Conservation (phyloP, 2,888 invertebrate species). For the Lacanobia wlatinum region DNA sequence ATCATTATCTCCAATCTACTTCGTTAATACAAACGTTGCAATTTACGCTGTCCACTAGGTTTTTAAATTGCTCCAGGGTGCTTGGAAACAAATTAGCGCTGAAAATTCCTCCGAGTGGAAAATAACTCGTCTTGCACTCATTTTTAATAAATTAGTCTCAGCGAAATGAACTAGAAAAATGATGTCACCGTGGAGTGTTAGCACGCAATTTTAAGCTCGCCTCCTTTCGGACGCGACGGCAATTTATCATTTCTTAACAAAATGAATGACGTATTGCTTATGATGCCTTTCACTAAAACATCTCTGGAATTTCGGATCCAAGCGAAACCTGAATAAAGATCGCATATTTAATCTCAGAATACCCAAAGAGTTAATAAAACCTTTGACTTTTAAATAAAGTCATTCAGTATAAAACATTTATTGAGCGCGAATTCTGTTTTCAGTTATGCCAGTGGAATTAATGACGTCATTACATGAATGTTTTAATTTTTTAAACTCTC, state of each 20-base stretch:
- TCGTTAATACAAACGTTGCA: conserved; percentile 20
- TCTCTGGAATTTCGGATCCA: conserved; percentile 60
- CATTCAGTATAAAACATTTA: conserved; percentile 49
- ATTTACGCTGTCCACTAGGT: conserved; percentile 18
- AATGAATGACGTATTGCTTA: conserved; percentile 71
- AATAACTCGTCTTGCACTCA: conserved; percentile 57
- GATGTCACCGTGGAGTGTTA: conserved; percentile 66
- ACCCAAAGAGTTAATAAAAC: conserved; percentile 58
- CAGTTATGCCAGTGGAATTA: conserved; percentile 35
- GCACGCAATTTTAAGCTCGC: conserved; percentile 69
- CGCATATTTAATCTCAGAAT: conserved; percentile 62
- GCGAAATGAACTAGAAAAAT: conserved; percentile 74
- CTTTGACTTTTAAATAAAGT: conserved; percentile 47
- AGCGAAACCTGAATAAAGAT: conserved; percentile 55
- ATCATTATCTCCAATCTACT: not conserved
- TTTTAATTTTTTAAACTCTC: conserved; percentile 67
- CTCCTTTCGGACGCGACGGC: conserved; percentile 49
- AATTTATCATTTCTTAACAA: conserved; percentile 75
- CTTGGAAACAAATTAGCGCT: conserved; percentile 53
- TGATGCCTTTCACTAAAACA: conserved; percentile 66
- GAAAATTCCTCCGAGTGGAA: conserved; percentile 53
- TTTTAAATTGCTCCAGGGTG: conserved; percentile 36
- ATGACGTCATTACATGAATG: conserved; percentile 63
- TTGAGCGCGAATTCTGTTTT: conserved; percentile 34
- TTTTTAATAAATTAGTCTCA: conserved; percentile 67